Evolutionary conservation across 2,888 invertebrate genomes (phyloP), one percentile per base, ranked within the genome.

Genomic region (Colletes collaris): DNA sequence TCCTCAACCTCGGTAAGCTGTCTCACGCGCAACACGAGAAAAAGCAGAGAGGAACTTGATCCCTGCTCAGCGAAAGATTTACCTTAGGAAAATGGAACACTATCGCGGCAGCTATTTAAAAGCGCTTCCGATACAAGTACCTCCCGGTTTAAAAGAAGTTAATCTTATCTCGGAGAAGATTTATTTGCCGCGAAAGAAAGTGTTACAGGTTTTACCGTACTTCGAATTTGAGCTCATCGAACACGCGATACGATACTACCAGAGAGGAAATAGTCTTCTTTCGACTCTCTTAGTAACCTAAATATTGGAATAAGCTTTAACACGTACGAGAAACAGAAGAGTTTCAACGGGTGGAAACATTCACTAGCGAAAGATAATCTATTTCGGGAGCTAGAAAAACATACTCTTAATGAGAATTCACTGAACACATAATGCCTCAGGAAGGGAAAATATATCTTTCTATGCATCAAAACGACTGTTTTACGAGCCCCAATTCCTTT

Each of bases 211-310:
- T 8, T 11, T 27, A 35, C 16, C 35, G 56, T 35, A 56, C 35
- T 27, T 35, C 13, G 4, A 27, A 56, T 11, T 8, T 2, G 13
- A 27, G 44, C 8, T 46, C 44, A 46, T 8, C 11, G 13, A 56
- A 13, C 11, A 35, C 27, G 13, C 56, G 56, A 56, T 35, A 7
- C 13, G 4, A 16, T 5, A 13, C 13, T 35, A 35, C 13, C 0
- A 1, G 58, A n/a, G 8, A 58, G n/a, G 37, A n/a, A 37, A 58
- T 35, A 7, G 7, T 37, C 58, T 37, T 63, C 49, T 58, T 72
- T 40, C 67, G 67, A 59, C 58, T 72, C 50, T 56, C 55, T 40
- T n/a, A 50, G 37, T 19, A 56, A 19, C 44, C 44, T 66, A 58
- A 8, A 52, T 59, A 52, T 66, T 35, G n/a, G 37, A 27, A 27